Conservation (phyloP, 2,113 vertebrate species). For the Myiozetetes cayanensis region DNA sequence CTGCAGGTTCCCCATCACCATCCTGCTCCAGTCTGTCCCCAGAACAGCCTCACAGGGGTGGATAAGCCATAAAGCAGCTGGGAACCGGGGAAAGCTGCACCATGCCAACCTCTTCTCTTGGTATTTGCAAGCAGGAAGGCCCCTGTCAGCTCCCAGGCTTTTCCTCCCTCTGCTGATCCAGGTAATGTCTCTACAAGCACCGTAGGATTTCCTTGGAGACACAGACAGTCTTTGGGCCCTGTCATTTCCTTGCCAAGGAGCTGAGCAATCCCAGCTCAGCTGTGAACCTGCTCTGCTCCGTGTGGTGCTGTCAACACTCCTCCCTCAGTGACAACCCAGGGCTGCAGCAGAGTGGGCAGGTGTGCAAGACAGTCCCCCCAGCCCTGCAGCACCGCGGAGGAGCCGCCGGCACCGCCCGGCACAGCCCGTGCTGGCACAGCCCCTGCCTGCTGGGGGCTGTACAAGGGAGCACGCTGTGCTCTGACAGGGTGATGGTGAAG, state of each 20-base stretch:
- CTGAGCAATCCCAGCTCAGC: constrained; percentile 42
- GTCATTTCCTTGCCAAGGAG: constrained; percentile 5
- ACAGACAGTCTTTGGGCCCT: neutral
- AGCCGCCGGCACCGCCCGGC: neutral
- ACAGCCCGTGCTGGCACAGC: neutral
- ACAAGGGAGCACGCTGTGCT: rapidly evolving
- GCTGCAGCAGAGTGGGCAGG: constrained; percentile 13
- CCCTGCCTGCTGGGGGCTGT: neutral
- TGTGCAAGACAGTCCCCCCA: neutral
- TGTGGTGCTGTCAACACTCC: constrained; percentile 41
- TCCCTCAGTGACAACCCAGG: neutral
- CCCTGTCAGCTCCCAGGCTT: neutral
- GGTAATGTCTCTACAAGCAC: neutral
- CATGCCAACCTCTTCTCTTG: neutral
- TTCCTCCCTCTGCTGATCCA: neutral
- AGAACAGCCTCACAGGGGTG: neutral
- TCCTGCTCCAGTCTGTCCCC: neutral
- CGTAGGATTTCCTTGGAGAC: neutral
- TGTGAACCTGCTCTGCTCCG: neutral
- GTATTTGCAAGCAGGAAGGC: neutral
- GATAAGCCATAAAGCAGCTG: neutral
- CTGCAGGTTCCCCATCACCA: neutral
- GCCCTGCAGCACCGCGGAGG: neutral
- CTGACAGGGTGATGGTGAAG: neutral
- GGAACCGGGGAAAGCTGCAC: neutral